Evolutionary conservation across 2,888 invertebrate species (phyloP), one percentile per base, ranked within the genome.

Genomic region (Hemithea aestivaria): DNA sequence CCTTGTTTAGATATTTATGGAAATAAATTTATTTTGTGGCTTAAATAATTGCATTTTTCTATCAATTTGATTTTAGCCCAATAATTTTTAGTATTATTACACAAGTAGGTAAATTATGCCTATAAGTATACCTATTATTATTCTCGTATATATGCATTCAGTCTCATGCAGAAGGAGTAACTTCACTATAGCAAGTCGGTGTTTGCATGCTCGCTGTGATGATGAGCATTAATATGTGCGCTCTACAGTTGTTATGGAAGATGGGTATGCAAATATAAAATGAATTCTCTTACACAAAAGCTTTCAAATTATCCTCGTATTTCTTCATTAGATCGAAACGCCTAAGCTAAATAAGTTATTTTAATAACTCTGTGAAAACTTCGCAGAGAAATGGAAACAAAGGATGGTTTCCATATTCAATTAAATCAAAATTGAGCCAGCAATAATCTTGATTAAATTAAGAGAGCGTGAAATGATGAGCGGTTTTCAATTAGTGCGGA

Each of bases 11-110:
- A 76, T 75, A 69, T 79, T 79, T 77, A 77, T 67, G 68, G 48
- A 73, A 84, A 82, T 80, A 82, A 80, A 81, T 69, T 40, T 82
- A 81, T 82, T 83, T 84, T 81, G 56, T 63, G 69, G 81, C 80
- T 80, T 80, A 69, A 41, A 22, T n/a, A n/a, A n/a, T n/a, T 44
- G 54, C 51, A 51, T 63, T 66, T 65, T 56, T 46, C 31, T 31
- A 10, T 40, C 29, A 16, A 2, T 5, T 16, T 16, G 3, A 16
- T 16, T 2, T 16, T 32, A 12, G 21, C 12, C 23, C n/a, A n/a
- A n/a, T n/a, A n/a, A n/a, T n/a, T n/a, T n/a, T n/a, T n/a, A n/a
- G n/a, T n/a, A n/a, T n/a, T 7, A n/a, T 21, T 10, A 30, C 22
- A 22, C 25, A 34, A 9, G n/a, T 26, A 31, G 24, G 1, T 11